phyloP scores from a whole-genome alignment of 2,888 invertebrate genomes.

The Pomacea canaliculata region DNA sequence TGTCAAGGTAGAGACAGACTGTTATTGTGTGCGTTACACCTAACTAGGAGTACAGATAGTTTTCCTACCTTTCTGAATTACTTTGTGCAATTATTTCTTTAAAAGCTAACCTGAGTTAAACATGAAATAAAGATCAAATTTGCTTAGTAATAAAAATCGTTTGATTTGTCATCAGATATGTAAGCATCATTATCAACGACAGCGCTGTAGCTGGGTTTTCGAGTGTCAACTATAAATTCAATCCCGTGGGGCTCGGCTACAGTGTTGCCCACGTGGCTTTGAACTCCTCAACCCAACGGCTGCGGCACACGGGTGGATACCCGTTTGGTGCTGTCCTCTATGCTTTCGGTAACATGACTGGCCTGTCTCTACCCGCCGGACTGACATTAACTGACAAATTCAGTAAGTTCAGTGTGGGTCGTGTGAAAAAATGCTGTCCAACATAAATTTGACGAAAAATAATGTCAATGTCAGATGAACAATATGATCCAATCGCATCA shows the following conservation, averaged over 20 bases:
- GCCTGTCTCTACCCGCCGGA: neutral
- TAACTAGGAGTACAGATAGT: too few relatives aligned
- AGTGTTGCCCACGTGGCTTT: constrained; percentile 1
- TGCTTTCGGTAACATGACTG: neutral
- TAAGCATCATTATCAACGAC: neutral
- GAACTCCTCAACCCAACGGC: neutral
- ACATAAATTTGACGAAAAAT: too few relatives aligned
- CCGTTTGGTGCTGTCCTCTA: constrained; percentile 4
- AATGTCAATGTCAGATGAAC: too few relatives aligned
- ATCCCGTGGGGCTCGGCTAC: neutral
- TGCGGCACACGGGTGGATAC: neutral
- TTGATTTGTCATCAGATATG: neutral
- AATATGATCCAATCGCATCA: too few relatives aligned
- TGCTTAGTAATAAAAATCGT: too few relatives aligned
- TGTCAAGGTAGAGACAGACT: too few relatives aligned
- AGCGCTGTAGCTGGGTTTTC: neutral
- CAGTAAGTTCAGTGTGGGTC: neutral
- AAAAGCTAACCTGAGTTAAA: too few relatives aligned
- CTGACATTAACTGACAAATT: neutral
- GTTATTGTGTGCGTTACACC: too few relatives aligned
- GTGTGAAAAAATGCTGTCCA: too few relatives aligned
- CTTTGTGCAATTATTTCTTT: too few relatives aligned
- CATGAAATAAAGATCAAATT: too few relatives aligned
- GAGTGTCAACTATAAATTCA: neutral
- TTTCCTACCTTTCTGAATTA: too few relatives aligned